Evolutionary conservation across 2,797 vertebrate genomes (phyloP).

Genomic region (Macropodus opercularis): DNA sequence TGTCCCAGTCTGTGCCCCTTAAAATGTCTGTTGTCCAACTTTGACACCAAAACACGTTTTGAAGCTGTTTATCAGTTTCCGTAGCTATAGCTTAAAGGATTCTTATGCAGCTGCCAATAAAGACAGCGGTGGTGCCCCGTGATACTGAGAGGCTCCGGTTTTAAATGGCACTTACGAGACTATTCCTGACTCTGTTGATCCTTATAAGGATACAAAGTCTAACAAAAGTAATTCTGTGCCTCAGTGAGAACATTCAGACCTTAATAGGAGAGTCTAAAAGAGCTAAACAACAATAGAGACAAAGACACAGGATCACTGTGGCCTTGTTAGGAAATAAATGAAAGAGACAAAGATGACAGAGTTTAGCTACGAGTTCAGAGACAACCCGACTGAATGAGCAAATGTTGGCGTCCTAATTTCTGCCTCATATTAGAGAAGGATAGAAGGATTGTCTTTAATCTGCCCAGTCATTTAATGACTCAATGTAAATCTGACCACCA

Average conservation of each 20-base stretch:
- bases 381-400: too few species aligned
- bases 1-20: not conserved
- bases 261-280: slow-evolving; percentile 34
- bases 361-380: not conserved
- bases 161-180: slow-evolving; percentile 41
- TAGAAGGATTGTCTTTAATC: not conserved
- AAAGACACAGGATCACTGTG: not conserved
- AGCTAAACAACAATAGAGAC: slow-evolving; percentile 33
- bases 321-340: slow-evolving; percentile 25
- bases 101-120: slow-evolving; percentile 31
- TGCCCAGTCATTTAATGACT: not conserved
- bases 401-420: too few species aligned
- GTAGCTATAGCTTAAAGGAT: slow-evolving; percentile 5
- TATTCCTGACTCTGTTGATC: slow-evolving; percentile 30
- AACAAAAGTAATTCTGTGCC: slow-evolving; percentile 33
- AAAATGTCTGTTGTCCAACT: not conserved
- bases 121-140: not conserved
- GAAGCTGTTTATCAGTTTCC: not conserved
- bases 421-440: too few species aligned
- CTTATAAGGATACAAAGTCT: slow-evolving; percentile 54
- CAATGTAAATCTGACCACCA: not conserved
- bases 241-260: slow-evolving; percentile 32
- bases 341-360: not conserved
- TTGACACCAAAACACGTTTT: not conserved
- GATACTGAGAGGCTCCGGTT: slow-evolving; percentile 12